These are phyloP conservation scores for Rhopalosiphum nymphaeae DNA, from an alignment of 2,888 invertebrate species.

Conservation along the genomic window DNA sequence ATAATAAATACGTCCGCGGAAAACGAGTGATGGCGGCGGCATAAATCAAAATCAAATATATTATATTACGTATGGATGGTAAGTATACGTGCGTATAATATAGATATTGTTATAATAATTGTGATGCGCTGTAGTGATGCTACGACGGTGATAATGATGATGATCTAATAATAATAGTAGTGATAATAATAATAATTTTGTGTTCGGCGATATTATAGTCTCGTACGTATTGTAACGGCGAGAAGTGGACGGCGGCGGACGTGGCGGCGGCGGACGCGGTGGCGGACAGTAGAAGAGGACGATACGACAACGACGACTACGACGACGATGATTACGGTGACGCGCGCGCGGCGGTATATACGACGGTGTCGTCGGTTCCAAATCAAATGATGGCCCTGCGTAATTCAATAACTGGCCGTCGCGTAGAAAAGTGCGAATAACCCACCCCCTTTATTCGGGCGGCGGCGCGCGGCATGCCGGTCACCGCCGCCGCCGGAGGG, in stretches of 20 bases:
- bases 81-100: not conserved
- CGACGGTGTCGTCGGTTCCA: conserved; percentile 65
- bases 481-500: conserved; percentile 30
- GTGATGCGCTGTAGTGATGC: not conserved
- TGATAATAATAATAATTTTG: not conserved
- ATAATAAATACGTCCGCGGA: not conserved
- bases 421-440: conserved; percentile 63
- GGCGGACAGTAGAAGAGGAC: not conserved
- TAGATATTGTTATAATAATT: not conserved
- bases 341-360: conserved; percentile 53
- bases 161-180: not conserved
- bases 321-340: conserved; percentile 38
- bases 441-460: conserved; percentile 44
- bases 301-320: conserved; percentile 27
- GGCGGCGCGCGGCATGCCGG: conserved; percentile 8
- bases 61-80: not conserved
- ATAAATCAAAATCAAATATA: not conserved
- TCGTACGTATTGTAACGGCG: not conserved
- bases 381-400: conserved; percentile 64
- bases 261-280: conserved; percentile 21
- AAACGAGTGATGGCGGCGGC: not conserved
- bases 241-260: not conserved
- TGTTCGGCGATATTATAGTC: not conserved
- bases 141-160: not conserved
- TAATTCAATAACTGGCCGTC: conserved; percentile 64